Evolutionary conservation across 2,888 invertebrate genomes (phyloP), one percentile per base, ranked within the genome.

Genomic region (Ophion ellenae): DNA sequence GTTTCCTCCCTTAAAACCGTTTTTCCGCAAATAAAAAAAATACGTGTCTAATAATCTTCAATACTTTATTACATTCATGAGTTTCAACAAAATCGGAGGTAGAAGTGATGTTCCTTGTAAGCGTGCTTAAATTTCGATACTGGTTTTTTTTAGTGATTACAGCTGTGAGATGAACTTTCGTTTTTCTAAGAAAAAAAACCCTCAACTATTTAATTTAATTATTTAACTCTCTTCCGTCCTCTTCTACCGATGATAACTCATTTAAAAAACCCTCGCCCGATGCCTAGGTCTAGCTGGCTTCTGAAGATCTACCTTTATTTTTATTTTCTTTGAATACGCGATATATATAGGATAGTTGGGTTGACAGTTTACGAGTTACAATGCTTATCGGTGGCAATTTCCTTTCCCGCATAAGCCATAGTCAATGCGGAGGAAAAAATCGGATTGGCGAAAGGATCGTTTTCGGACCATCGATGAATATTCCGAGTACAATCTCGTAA

Each of bases 391-490:
- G 40, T 40, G 4, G 7, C 1, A 40, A 59, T 36, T 61, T 40
- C 7, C 11, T 24, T 74, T 61, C 7, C 9, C 11, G 17, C 53
- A 53, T 53, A 32, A 24, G n/a, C 24, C n/a, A n/a, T 36, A 36
- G 20, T 45, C 6, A 45, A 53, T 17, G 14, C 17, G 20, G n/a
- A 57, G 24, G 7, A 24, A 7, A 40, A 74, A 45, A 47, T 71
- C 61, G 63, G 47, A 11, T 63, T 14, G 36, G 24, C 24, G 36
- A 17, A 47, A 70, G 63, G 7, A 45, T 70, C 63, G 20, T 61
- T 78, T 78, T 53, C 53, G 69, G 36, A 53, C 71, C 14, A 57
- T 80, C 66, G 40, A 71, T 32, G 36, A 63, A 63, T 7, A 59
- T 20, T 24, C 14, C 36, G 14, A 61, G 61, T 61, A 53, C 5